Base-by-base conservation (phyloP, 92 coral and sea anemone species). In the Paragorgia papillata region DNA sequence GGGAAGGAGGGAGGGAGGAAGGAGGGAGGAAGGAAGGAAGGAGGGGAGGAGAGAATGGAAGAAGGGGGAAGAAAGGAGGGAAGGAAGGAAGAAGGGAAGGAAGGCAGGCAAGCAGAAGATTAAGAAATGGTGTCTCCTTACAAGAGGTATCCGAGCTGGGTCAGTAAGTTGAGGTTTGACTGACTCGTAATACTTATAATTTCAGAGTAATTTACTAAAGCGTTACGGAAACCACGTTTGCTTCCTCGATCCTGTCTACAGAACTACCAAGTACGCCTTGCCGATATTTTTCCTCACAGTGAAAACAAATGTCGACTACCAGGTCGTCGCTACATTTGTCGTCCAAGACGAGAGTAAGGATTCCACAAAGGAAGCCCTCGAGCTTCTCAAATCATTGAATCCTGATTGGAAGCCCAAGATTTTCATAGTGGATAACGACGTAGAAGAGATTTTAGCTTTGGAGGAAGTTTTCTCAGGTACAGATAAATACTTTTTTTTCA, bases 241-340 rank as follows among this genome's bases (percentile, higher is more conserved):
- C 24, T 71, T 71, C 32, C 78, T 71, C 15, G 78, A 71, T 27
- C 78, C 78, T 14, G 78, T 35, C 19, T 71, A 71, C 41, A 53
- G 78, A 24, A 71, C 78, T 32, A 49, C 35, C 2, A 71, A 55
- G 43, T 71, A 71, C 35, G 62, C 78, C 9, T 51, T 71, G 64
- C 78, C 78, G 28, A 20, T 71, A 30, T 71, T 53, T 51, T 71
- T 71, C 26, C 62, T 71, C 64, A 54, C 41, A 10, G 64, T 71
- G 2, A 71, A 71, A 34, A 71, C 78, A 3, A 71, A 71, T 24
- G 78, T 71, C 40, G 78, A 71, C 58, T 71, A 71, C 24, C 78
- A 71, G 54, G 64, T 55, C 25, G 78, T 35, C 32, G 78, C 78
- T 9, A 29, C 64, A 5, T 53, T 71, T 32, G 64, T 53, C 78